phyloP scores from a whole-genome alignment of 1,140 invertebrate genomes.

The Myzus persicae region DNA sequence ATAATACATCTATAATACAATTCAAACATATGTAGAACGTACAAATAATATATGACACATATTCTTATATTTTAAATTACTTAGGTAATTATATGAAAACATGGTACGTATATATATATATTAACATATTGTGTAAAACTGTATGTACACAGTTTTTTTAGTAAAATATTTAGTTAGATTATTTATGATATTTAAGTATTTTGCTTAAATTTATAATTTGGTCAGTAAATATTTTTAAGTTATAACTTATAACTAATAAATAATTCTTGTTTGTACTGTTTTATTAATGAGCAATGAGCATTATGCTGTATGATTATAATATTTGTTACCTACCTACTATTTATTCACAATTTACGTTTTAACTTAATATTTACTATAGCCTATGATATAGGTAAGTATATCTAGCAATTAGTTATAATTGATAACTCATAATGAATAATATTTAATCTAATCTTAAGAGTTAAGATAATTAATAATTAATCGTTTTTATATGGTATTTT shows the following conservation, averaged over 20 bases:
- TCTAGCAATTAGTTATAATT: background rate
- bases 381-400: background rate
- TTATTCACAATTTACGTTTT: background rate
- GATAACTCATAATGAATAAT: background rate
- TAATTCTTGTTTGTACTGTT: background rate
- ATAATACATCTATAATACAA: background rate
- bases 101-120: too few species aligned
- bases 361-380: background rate
- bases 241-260: background rate
- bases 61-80: background rate
- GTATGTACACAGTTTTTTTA: background rate
- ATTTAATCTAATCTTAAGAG: background rate
- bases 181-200: background rate
- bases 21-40: background rate
- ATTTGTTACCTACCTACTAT: background rate
- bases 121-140: background rate
- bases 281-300: background rate
- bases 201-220: background rate
- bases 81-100: background rate
- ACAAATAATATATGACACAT: conserved; percentile 2
- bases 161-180: background rate
- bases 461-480: background rate
- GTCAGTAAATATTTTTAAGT: background rate
- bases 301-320: background rate
- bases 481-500: too few species aligned